Conservation (phyloP, 2,888 invertebrate genomes). For the Brachypterus glaber region DNA sequence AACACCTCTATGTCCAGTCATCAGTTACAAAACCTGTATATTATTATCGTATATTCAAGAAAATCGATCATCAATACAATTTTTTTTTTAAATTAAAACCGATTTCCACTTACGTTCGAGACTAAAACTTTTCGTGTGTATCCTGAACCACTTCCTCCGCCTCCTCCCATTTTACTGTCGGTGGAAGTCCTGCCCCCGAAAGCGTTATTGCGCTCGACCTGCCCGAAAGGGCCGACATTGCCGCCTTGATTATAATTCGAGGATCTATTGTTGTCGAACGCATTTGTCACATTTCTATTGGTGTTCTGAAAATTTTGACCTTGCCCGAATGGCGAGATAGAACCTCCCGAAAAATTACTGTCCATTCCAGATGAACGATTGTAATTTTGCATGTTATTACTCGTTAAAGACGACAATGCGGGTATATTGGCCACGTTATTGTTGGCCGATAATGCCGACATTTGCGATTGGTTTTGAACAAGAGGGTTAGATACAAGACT, state of each 20-base stretch:
- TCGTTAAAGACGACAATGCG: conserved; percentile 3
- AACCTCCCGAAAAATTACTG: conserved; percentile 12
- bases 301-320: background rate
- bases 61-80: too few relatives aligned
- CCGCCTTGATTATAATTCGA: conserved; percentile 22
- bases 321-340: conserved; percentile 9
- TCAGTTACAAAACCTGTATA: too few relatives aligned
- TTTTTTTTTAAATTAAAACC: background rate
- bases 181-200: conserved; percentile 24
- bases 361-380: conserved; percentile 13
- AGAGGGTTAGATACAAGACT: conserved; percentile 32
- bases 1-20: too few relatives aligned
- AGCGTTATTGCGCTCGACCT: conserved; percentile 22
- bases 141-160: conserved; percentile 8
- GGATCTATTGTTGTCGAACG: background rate
- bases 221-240: conserved; percentile 36
- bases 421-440: conserved; percentile 11
- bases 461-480: conserved; percentile 28
- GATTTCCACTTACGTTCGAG: conserved; percentile 33
- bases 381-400: conserved; percentile 11
- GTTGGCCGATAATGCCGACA: conserved; percentile 21
- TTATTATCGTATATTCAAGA: too few relatives aligned
- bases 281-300: background rate
- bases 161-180: conserved; percentile 8
- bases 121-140: conserved; percentile 33